phyloP scores from a whole-genome alignment of 2,888 invertebrate species.

The Ornithoptera alexandrae region DNA sequence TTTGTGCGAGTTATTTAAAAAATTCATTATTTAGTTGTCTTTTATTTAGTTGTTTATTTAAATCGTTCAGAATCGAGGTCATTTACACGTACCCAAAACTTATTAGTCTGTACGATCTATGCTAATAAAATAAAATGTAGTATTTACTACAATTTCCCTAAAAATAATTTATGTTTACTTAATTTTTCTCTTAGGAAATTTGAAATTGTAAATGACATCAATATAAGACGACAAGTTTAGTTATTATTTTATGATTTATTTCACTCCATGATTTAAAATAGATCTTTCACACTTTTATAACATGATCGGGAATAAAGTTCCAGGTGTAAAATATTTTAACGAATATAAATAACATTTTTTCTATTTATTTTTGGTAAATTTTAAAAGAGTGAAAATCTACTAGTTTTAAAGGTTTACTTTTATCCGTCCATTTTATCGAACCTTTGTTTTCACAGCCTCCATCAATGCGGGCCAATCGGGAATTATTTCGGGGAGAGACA shows the following conservation, averaged over 20 bases:
- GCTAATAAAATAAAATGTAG: no score
- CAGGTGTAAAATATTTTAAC: neutral
- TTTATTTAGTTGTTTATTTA: conserved; percentile 58
- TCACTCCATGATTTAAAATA: conserved; percentile 69
- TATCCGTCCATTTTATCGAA: conserved; percentile 78
- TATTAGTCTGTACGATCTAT: neutral
- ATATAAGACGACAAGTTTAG: conserved; percentile 50
- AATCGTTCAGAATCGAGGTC: conserved; percentile 49
- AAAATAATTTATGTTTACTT: neutral
- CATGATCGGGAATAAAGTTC: neutral
- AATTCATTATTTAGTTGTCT: conserved; percentile 58
- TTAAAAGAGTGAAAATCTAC: conserved; percentile 50
- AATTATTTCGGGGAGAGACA: conserved; percentile 85
- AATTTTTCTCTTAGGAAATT: conserved; percentile 5
- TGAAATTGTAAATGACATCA: conserved; percentile 39
- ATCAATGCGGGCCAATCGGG: conserved; percentile 89
- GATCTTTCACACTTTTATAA: conserved; percentile 54
- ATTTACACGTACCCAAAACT: conserved; percentile 16
- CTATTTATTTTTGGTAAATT: conserved; percentile 34
- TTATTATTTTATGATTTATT: conserved; percentile 55
- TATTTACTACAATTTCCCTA: no score
- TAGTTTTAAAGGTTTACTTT: conserved; percentile 52
- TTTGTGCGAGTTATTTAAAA: conserved; percentile 66
- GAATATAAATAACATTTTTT: neutral
- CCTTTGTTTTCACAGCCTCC: conserved; percentile 83